Conservation (phyloP, 1,140 invertebrate genomes). For the Lepidurus couesii region DNA sequence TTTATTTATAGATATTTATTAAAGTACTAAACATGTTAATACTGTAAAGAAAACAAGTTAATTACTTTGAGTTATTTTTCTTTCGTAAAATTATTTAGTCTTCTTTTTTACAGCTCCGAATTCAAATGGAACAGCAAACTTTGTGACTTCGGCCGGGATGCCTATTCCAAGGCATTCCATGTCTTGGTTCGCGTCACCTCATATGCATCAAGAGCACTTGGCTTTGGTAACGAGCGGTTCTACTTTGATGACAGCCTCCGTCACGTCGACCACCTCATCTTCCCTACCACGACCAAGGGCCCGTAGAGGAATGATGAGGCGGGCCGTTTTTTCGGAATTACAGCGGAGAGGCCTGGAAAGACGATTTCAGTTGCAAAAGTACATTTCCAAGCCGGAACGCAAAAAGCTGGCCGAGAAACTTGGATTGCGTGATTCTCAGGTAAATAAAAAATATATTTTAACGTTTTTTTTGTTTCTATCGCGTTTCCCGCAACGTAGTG, state of each 20-base stretch:
- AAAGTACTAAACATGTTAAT: too few relatives aligned
- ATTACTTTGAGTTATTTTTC: not conserved
- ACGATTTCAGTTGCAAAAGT: slow-evolving; percentile 93
- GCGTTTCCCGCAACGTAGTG: not conserved
- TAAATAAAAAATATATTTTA: slow-evolving; percentile 45
- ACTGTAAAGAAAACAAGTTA: too few relatives aligned
- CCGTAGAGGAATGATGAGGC: slow-evolving; percentile 79
- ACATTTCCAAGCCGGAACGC: slow-evolving; percentile 94
- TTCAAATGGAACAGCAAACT: not conserved
- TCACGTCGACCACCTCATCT: not conserved
- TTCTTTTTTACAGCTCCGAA: not conserved
- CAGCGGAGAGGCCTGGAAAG: slow-evolving; percentile 91
- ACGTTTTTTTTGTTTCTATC: not conserved
- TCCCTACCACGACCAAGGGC: slow-evolving; percentile 23
- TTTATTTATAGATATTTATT: too few relatives aligned
- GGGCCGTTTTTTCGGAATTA: slow-evolving; percentile 85
- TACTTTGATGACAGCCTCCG: not conserved
- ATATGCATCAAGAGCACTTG: slow-evolving; percentile 15
- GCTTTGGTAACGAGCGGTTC: not conserved
- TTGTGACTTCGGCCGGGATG: not conserved
- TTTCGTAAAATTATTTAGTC: not conserved
- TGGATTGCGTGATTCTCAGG: slow-evolving; percentile 90
- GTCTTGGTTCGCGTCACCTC: slow-evolving; percentile 6
- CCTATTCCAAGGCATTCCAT: slow-evolving; percentile 3
- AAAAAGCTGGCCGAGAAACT: slow-evolving; percentile 92